Percentiles rank a stretch among this genome's conserved stretches.
phyloP scores from a whole-genome alignment of 2,797 vertebrate species.

The Fistularia tabacaria region DNA sequence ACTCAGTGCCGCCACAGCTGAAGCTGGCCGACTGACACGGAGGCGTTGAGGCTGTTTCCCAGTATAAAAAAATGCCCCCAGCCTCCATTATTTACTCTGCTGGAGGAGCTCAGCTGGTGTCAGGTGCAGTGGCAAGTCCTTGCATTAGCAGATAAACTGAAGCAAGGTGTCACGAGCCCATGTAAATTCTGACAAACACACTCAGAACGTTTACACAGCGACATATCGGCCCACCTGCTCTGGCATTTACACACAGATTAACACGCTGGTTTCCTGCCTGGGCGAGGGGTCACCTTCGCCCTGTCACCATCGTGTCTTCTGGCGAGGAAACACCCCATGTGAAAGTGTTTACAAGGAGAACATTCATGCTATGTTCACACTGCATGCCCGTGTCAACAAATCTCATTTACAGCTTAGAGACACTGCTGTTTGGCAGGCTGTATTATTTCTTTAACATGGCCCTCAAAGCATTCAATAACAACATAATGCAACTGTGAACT shows the following conservation, averaged over 20 bases:
- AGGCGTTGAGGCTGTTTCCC: neutral
- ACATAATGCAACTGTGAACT: no score
- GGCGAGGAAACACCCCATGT: no score
- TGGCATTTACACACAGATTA: conserved; percentile 28
- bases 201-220: neutral
- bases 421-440: no score
- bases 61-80: neutral
- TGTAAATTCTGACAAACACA: conserved; percentile 7
- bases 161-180: neutral
- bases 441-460: no score
- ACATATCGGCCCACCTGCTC: conserved; percentile 12
- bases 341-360: no score
- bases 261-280: no score
- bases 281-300: neutral
- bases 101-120: neutral
- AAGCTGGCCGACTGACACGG: neutral
- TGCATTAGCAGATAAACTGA: neutral
- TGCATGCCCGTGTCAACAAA: no score
- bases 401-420: no score
- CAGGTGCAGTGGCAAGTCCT: neutral
- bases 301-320: no score
- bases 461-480: no score
- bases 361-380: no score
- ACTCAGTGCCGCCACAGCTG: neutral
- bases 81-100: neutral